Conservation (phyloP, 2,797 vertebrate species). For the Paedocypris micromegethes region DNA sequence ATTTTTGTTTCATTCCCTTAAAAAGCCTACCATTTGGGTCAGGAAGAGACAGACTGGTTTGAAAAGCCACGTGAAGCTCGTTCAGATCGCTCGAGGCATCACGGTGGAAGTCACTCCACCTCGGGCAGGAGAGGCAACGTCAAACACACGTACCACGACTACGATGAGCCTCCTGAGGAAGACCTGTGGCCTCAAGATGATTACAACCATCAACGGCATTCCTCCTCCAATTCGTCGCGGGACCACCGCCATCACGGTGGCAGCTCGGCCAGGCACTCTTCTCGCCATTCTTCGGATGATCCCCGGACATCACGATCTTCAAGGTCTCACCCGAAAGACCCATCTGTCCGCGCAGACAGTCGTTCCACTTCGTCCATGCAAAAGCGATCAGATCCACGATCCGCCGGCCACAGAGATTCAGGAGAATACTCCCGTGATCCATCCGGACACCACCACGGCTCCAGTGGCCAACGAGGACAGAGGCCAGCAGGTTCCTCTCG, state of each 20-base stretch:
- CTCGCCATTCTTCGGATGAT: constrained; percentile 82
- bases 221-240: constrained; percentile 73
- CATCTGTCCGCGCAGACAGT: constrained; percentile 73
- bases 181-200: constrained; percentile 84
- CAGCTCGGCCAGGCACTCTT: constrained; percentile 82
- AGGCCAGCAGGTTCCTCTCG: constrained; percentile 65
- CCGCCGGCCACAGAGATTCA: constrained; percentile 74
- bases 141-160: constrained; percentile 94
- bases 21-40: constrained; percentile 99
- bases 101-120: constrained; percentile 82
- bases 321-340: constrained; percentile 83
- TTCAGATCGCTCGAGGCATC: constrained; percentile 89
- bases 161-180: constrained; percentile 91
- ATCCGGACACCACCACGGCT: constrained; percentile 75
- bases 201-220: constrained; percentile 76
- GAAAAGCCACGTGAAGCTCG: constrained; percentile 95
- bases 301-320: constrained; percentile 77
- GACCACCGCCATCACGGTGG: constrained; percentile 88
- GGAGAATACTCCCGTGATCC: constrained; percentile 82
- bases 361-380: constrained; percentile 71
- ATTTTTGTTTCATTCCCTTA: constrained; percentile 82
- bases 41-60: constrained; percentile 99
- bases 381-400: constrained; percentile 79
- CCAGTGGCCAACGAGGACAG: constrained; percentile 77
- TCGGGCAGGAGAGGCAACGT: constrained; percentile 82